These are phyloP conservation scores for Furnarius figulus DNA, from an alignment of 2,113 vertebrate genomes.

Conservation along the genomic window DNA sequence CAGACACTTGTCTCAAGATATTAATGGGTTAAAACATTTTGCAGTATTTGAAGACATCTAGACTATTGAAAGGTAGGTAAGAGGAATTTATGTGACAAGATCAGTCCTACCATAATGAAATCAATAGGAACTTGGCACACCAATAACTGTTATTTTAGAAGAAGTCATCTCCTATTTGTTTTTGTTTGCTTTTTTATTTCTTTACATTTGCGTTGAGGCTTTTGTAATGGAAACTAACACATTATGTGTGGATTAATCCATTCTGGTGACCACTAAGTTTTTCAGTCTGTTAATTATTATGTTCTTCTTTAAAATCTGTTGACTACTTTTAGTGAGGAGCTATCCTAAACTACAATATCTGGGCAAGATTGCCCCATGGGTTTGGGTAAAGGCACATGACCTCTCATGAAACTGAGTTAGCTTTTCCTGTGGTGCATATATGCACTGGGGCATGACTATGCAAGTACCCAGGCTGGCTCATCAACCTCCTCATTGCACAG, in stretches of 20 bases:
- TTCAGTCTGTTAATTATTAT: not conserved
- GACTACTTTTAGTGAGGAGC: not conserved
- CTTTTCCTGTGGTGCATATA: not conserved
- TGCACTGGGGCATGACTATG: rapidly evolving
- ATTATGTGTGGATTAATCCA: not conserved
- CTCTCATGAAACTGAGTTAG: rapidly evolving
- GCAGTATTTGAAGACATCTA: not conserved
- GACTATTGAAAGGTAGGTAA: not conserved
- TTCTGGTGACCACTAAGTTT: not conserved
- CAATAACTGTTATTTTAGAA: not conserved
- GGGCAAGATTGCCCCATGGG: rapidly evolving
- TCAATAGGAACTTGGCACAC: not conserved
- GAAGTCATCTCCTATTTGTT: not conserved
- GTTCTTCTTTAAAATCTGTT: not conserved
- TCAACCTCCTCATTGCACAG: rapidly evolving
- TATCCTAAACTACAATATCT: not conserved
- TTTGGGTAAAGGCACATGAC: not conserved
- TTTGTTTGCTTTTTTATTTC: not conserved
- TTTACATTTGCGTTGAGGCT: not conserved
- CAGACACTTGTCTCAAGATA: not conserved
- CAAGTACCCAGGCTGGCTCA: not conserved
- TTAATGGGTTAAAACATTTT: not conserved
- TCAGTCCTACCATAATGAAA: not conserved
- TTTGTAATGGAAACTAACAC: not conserved
- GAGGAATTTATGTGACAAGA: not conserved